Evolutionary conservation across 1,140 invertebrate genomes (phyloP), one percentile per base, ranked within the genome.

Genomic region (Chironomus tepperi): DNA sequence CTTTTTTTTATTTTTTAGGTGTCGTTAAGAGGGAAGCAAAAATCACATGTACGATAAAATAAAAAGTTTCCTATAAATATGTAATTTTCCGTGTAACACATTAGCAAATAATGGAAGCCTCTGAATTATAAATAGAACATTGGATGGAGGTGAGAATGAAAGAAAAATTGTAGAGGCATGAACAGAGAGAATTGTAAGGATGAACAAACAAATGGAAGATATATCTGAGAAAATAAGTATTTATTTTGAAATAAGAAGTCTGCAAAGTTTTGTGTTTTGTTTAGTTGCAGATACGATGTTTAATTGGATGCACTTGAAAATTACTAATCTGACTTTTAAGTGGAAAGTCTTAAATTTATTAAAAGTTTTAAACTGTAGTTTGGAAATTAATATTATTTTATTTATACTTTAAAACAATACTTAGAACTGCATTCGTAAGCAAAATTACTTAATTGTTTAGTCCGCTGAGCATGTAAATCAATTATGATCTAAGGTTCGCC

Each of bases 31-130:
- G 12, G n/a, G 43, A n/a, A 47, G 12, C 3, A 57, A 57, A 15
- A 57, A 57, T 57, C 47, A 57, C 47, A 57, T n/a, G 15, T 15
- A 57, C 24, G n/a, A 57, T 57, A 57, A n/a, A 57, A 57, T 5
- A 57, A 57, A 15, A 57, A 57, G 47, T 57, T 57, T 57, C 24
- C 24, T 34, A 34, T 34, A 34, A 34, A 34, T 34, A 34, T 34
- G 24, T 34, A 34, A 34, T 34, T 57, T 47, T 57, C 12, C 12
- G 12, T 57, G 47, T 57, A 12, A 57, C 47, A 15, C 47, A 57
- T 57, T 57, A 57, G 47, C 47, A 57, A 57, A n/a, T n/a, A 57
- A 57, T 57, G 47, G 12, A n/a, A n/a, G 47, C 47, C 47, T n/a
- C 12, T 57, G 47, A 57, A 57, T 57, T n/a, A 57, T 15, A n/a